Percentiles rank a stretch among this genome's conserved stretches.
These are phyloP conservation scores for Caenorhabditis latens DNA, from an alignment of 1,140 invertebrate genomes.

Conservation along the genomic window DNA sequence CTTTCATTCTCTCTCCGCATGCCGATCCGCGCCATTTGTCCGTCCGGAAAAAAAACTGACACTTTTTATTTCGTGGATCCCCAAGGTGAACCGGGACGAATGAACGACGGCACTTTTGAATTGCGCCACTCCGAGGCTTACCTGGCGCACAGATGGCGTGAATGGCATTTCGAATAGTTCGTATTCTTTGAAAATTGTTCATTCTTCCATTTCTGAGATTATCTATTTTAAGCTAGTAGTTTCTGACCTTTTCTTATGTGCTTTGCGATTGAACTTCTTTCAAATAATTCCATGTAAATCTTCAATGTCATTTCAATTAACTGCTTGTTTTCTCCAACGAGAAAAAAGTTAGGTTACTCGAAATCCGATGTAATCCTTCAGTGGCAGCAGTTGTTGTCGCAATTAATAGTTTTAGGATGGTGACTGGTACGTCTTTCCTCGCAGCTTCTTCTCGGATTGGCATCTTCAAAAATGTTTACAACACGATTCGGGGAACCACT, in stretches of 20 bases:
- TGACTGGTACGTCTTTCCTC: slow-evolving; percentile 37
- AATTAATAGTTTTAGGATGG: neutral
- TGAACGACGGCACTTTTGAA: slow-evolving; percentile 46
- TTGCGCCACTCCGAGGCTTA: slow-evolving; percentile 26
- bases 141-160: slow-evolving; percentile 17
- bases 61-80: slow-evolving; percentile 39
- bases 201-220: neutral
- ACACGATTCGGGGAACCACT: neutral
- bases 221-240: neutral
- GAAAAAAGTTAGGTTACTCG: neutral
- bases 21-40: slow-evolving; percentile 55
- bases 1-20: slow-evolving; percentile 3
- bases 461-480: slow-evolving; percentile 39
- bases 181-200: neutral
- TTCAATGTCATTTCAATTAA: no score
- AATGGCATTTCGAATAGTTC: neutral
- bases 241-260: neutral
- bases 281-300: no score
- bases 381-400: slow-evolving; percentile 26
- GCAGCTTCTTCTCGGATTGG: neutral
- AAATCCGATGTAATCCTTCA: slow-evolving; percentile 7
- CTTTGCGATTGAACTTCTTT: no score
- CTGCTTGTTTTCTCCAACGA: no score
- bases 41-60: slow-evolving; percentile 53
- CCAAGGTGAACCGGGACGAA: slow-evolving; percentile 48